phyloP scores from a whole-genome alignment of 2,797 vertebrate species.

The Uromys caudimaculatus region DNA sequence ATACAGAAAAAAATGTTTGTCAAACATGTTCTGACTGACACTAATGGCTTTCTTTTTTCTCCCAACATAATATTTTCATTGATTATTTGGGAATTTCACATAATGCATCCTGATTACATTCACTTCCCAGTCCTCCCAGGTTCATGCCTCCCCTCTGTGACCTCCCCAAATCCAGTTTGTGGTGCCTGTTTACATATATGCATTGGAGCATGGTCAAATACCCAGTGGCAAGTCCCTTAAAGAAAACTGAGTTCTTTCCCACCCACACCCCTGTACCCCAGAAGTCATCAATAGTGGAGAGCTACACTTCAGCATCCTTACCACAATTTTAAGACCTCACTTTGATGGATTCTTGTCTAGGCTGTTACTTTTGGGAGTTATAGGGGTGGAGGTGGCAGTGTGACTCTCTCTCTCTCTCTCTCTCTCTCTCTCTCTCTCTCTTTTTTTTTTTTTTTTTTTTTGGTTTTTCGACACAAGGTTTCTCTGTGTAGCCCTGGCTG shows the following conservation, averaged over 20 bases:
- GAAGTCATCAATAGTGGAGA: not conserved
- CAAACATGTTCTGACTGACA: not conserved
- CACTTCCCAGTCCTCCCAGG: not conserved
- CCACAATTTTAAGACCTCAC: not conserved
- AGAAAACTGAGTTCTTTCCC: not conserved
- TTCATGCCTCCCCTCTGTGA: not conserved
- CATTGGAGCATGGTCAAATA: not conserved
- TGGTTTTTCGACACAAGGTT: no score
- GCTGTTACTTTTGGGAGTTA: not conserved
- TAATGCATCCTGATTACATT: not conserved
- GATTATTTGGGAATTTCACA: not conserved
- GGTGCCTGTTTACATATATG: not conserved
- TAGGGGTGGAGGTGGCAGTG: not conserved
- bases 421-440: no score
- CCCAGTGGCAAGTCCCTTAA: not conserved
- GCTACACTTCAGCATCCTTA: not conserved
- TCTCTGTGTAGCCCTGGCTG: no score
- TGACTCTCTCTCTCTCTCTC: no score
- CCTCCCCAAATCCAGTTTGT: not conserved
- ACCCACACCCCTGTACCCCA: rapidly evolving
- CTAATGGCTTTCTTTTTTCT: not conserved
- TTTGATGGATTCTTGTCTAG: not conserved
- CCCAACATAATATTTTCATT: not conserved
- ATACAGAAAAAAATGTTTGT: not conserved
- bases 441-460: no score